A percentile compares a stretch with the other conserved stretches of the same genome.
These are phyloP conservation scores for Oreotragus oreotragus DNA, from an alignment of 2,113 vertebrate genomes.

Conservation along the genomic window DNA sequence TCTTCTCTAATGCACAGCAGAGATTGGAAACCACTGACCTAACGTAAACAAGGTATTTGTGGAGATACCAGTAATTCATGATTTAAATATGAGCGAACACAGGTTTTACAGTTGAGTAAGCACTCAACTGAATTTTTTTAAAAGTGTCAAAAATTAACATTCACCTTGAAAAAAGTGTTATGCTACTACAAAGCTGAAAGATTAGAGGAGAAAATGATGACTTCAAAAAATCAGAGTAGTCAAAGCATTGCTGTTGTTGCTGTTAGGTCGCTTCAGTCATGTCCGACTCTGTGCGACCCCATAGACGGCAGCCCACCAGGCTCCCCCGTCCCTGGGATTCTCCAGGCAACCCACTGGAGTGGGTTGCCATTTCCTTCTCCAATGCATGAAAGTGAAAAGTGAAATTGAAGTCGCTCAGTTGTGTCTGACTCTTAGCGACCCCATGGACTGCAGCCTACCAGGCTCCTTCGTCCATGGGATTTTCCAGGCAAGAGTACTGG, in stretches of 20 bases:
- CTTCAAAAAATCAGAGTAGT: constrained; percentile 21
- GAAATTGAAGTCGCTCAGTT: too few relatives aligned
- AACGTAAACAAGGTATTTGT: neutral
- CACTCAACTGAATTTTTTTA: constrained; percentile 45
- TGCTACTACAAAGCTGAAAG: neutral
- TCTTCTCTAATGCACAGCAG: neutral
- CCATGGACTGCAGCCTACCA: too few relatives aligned
- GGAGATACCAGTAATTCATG: constrained; percentile 4
- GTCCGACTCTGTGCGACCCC: too few relatives aligned
- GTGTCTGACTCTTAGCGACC: too few relatives aligned
- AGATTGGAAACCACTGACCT: neutral
- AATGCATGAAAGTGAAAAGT: too few relatives aligned
- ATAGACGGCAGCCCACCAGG: too few relatives aligned
- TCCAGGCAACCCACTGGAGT: too few relatives aligned
- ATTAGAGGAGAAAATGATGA: neutral
- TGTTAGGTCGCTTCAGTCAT: too few relatives aligned
- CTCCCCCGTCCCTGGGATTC: too few relatives aligned
- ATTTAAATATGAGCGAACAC: constrained; percentile 59
- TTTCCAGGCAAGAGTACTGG: too few relatives aligned
- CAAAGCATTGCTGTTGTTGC: neutral
- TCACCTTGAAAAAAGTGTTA: constrained; percentile 35
- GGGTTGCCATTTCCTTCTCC: too few relatives aligned
- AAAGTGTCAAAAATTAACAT: constrained; percentile 40
- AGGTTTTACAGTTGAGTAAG: constrained; percentile 62
- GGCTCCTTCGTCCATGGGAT: too few relatives aligned